A percentile compares a stretch with the other conserved stretches of the same genome.
Evolutionary conservation across 2,888 invertebrate genomes (phyloP).

Genomic region (Drosophila emarginata): DNA sequence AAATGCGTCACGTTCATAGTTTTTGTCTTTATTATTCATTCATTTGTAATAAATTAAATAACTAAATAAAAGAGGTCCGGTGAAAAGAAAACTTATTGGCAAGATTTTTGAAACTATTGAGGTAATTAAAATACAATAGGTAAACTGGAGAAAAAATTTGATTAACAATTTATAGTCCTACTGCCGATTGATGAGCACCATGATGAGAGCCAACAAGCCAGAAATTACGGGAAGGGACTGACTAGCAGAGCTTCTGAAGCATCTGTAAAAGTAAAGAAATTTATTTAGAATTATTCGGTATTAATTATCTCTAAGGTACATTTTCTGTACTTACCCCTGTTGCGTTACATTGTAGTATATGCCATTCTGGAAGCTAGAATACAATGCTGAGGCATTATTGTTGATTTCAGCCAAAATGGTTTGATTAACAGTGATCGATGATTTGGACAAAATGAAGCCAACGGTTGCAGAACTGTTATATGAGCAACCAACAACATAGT

Average conservation of each 20-base stretch:
- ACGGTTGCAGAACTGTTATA: constrained; percentile 39
- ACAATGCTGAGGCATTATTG: constrained; percentile 29
- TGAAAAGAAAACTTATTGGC: constrained; percentile 23
- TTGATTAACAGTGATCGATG: background rate
- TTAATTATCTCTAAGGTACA: background rate
- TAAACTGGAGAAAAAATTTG: background rate
- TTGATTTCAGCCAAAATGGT: constrained; percentile 21
- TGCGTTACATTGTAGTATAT: constrained; percentile 41
- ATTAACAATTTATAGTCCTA: constrained; percentile 26
- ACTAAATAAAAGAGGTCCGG: constrained; percentile 60
- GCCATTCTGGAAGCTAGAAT: constrained; percentile 33
- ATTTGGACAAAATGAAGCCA: constrained; percentile 50
- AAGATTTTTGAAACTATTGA: constrained; percentile 21
- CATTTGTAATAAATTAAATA: constrained; percentile 63
- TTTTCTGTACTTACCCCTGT: constrained; percentile 36
- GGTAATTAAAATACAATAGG: background rate
- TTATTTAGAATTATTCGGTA: background rate
- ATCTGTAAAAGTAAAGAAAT: background rate
- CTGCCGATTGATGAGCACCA: constrained; percentile 52
- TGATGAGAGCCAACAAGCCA: constrained; percentile 52
- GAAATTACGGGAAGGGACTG: constrained; percentile 57
- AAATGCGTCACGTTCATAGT: constrained; percentile 13
- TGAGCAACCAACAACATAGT: constrained; percentile 52
- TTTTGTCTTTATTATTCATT: constrained; percentile 28
- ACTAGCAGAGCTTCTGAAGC: constrained; percentile 47